phyloP scores from a whole-genome alignment of 1,140 invertebrate genomes.

The Orius insidiosus region DNA sequence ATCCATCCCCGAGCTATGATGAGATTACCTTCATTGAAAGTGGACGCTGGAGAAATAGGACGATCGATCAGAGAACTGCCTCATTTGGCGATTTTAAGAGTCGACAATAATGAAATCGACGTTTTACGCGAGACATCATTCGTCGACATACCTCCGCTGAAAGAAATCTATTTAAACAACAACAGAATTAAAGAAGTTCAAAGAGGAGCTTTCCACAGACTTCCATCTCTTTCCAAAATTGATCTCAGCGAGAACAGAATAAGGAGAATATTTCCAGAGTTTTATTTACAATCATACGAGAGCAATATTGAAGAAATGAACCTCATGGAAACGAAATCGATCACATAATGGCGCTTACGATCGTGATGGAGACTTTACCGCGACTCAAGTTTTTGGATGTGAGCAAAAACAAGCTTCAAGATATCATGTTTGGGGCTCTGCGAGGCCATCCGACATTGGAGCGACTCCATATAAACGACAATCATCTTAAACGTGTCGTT shows the following conservation, averaged over 20 bases:
- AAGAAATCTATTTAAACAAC: slow-evolving; percentile 46
- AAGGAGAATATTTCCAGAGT: slow-evolving; percentile 58
- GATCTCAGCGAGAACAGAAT: slow-evolving; percentile 64
- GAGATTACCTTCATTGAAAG: slow-evolving; percentile 45
- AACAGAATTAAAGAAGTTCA: slow-evolving; percentile 55
- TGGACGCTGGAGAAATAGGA: slow-evolving; percentile 59
- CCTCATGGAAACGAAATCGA: slow-evolving; percentile 57
- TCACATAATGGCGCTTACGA: slow-evolving; percentile 47
- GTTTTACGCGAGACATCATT: slow-evolving; percentile 57
- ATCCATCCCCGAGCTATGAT: slow-evolving; percentile 60
- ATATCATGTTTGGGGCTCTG: slow-evolving; percentile 53
- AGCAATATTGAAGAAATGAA: slow-evolving; percentile 57
- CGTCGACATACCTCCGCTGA: slow-evolving; percentile 53
- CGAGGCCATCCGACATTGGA: slow-evolving; percentile 61
- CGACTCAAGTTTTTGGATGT: slow-evolving; percentile 20
- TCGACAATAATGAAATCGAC: slow-evolving; percentile 52
- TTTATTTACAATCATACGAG: slow-evolving; percentile 42
- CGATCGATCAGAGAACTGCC: slow-evolving; percentile 54
- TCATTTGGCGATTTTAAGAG: slow-evolving; percentile 42
- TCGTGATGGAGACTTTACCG: slow-evolving; percentile 56
- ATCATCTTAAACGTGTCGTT: slow-evolving; percentile 51
- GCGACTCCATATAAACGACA: slow-evolving; percentile 61
- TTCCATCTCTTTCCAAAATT: slow-evolving; percentile 49
- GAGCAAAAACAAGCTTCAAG: slow-evolving; percentile 31
- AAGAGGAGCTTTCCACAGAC: slow-evolving; percentile 57